phyloP scores from a whole-genome alignment of 1,140 invertebrate genomes.

The Chrysopa pallens region DNA sequence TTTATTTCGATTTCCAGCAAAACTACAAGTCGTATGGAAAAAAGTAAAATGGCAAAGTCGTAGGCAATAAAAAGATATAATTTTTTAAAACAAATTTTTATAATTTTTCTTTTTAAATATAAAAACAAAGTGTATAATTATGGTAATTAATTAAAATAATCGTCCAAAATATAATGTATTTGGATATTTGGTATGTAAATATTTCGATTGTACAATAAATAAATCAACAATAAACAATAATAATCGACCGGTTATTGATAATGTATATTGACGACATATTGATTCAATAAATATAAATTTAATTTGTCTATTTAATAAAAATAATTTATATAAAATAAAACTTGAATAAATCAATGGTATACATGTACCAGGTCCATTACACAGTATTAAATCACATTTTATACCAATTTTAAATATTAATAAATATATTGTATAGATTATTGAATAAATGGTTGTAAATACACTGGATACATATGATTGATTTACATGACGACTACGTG shows the following conservation, averaged over 20 bases:
- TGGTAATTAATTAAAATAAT: slow-evolving; percentile 20
- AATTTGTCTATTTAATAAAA: slow-evolving; percentile 41
- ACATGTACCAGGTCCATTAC: slow-evolving; percentile 93
- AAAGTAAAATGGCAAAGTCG: too few relatives aligned
- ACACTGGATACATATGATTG: slow-evolving; percentile 71
- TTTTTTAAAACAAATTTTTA: too few relatives aligned
- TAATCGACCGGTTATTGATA: slow-evolving; percentile 80
- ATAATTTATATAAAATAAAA: slow-evolving; percentile 34
- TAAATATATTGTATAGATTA: slow-evolving; percentile 45
- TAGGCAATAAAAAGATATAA: too few relatives aligned
- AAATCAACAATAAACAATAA: slow-evolving; percentile 67
- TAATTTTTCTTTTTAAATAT: too few relatives aligned
- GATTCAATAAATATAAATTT: slow-evolving; percentile 87
- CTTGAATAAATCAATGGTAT: slow-evolving; percentile 66
- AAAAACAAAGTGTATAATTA: too few relatives aligned
- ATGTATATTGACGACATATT: slow-evolving; percentile 72
- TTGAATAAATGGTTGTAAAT: slow-evolving; percentile 56
- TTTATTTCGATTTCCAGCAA: too few relatives aligned
- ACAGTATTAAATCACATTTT: slow-evolving; percentile 61
- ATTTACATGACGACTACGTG: slow-evolving; percentile 68
- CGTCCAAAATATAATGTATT: slow-evolving; percentile 20
- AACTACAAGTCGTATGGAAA: too few relatives aligned
- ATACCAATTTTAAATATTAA: slow-evolving; percentile 42
- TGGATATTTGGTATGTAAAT: slow-evolving; percentile 16
- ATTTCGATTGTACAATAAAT: slow-evolving; percentile 82